Evolutionary conservation across 2,888 invertebrate species (phyloP), one percentile per base, ranked within the genome.

Genomic region (Cephus nigrinus): DNA sequence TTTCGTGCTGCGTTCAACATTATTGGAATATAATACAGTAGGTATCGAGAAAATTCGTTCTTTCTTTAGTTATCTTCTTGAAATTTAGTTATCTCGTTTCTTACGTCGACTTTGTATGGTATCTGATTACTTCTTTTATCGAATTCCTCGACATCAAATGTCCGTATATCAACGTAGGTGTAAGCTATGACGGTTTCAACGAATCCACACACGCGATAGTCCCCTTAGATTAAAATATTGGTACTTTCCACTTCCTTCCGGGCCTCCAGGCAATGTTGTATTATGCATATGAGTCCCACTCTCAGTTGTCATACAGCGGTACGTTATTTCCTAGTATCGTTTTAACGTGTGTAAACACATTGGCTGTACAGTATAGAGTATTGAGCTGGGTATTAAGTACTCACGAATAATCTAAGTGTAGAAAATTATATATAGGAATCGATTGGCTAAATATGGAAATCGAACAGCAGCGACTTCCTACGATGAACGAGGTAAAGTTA

Each of bases 191-290:
- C 9, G 71, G 1, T 31, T 12, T 15, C 12, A 71, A 33, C 32
- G 71, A 31, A 31, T 71, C 31, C 31, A 33, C 71, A 33, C 55
- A 71, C 32, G 71, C 71, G 31, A 71, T 71, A 71, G 79, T 75
- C 80, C 75, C 76, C 73, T 72, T 78, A 73, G 75, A 79, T 82
- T 76, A 84, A 84, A 81, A 84, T 83, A 85, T 86, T 86, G 83
- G 84, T 85, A 84, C 83, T 83, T 82, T 84, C 82, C 83, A 84
- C 86, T 86, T 86, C 86, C 86, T 86, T 86, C 86, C 86, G 86
- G 86, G 78, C 78, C 77, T 40, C 30, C 71, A 23, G 55, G 55
- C 55, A 9, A 55, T 55, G 55, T 23, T 55, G 23, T 55, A 55
- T 55, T 55, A 55, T 55, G 55, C 55, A 55, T 23, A 55, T 55